Evolutionary conservation across 2,113 vertebrate species (phyloP).

Genomic region (Cephalopterus ornatus): DNA sequence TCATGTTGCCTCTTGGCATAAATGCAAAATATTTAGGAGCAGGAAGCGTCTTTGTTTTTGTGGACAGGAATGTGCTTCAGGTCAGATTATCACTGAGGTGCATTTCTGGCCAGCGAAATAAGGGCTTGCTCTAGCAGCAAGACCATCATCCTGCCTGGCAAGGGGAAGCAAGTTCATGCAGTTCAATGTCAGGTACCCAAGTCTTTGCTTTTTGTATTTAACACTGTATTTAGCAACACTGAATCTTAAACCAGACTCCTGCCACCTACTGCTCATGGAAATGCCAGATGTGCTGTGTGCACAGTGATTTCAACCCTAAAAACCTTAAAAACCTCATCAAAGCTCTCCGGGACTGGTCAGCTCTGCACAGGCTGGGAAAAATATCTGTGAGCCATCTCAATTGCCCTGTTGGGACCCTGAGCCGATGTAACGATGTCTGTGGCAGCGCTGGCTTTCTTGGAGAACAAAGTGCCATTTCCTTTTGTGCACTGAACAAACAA

Average conservation of each 20-base stretch:
- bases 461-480: constrained; percentile 33
- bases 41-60: constrained; percentile 33
- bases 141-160: background rate
- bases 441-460: background rate
- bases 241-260: background rate
- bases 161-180: background rate
- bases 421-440: background rate
- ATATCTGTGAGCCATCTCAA: background rate
- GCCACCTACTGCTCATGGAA: background rate
- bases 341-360: background rate
- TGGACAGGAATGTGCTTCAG: background rate
- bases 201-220: background rate
- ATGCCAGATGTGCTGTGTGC: background rate
- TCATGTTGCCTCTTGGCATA: background rate
- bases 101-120: background rate
- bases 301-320: background rate
- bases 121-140: accelerated
- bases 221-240: background rate
- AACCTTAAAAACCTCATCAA: background rate
- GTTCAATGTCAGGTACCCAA: background rate
- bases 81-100: background rate
- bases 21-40: background rate
- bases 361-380: background rate
- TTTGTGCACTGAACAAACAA: background rate
- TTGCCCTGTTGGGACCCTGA: background rate